phyloP scores from a whole-genome alignment of 2,797 vertebrate species.

The Hippopotamyrus pictus region DNA sequence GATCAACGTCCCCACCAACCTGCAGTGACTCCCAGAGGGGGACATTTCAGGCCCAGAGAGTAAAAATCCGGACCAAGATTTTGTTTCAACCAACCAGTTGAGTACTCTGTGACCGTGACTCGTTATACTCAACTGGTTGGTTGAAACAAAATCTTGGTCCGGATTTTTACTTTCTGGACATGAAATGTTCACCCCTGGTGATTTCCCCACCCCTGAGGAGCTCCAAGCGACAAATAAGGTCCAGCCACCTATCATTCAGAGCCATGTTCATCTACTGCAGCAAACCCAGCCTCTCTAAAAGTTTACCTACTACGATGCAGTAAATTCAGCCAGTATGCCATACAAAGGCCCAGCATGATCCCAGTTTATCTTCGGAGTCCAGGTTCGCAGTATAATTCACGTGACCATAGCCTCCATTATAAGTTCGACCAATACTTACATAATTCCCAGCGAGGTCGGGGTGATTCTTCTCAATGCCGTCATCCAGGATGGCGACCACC shows the following conservation, averaged over 20 bases:
- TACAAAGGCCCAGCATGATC: neutral
- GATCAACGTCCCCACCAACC: neutral
- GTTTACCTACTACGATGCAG: neutral
- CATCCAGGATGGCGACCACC: slow-evolving; percentile 88
- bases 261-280: neutral
- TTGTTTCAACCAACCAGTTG: neutral
- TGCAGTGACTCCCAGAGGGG: neutral
- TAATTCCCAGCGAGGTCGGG: slow-evolving; percentile 91
- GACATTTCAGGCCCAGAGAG: neutral
- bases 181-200: neutral
- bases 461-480: slow-evolving; percentile 85
- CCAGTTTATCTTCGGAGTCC: neutral
- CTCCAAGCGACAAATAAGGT: neutral
- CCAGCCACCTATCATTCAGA: neutral
- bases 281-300: neutral
- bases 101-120: neutral
- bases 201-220: neutral
- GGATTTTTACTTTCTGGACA: neutral
- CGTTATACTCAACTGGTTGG: neutral
- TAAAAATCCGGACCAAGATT: neutral
- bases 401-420: slow-evolving; percentile 9
- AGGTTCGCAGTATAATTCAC: neutral
- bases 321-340: neutral
- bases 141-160: neutral
- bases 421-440: slow-evolving; percentile 66